Conservation (phyloP, 2,113 vertebrate genomes). For the Takifugu flavidus region DNA sequence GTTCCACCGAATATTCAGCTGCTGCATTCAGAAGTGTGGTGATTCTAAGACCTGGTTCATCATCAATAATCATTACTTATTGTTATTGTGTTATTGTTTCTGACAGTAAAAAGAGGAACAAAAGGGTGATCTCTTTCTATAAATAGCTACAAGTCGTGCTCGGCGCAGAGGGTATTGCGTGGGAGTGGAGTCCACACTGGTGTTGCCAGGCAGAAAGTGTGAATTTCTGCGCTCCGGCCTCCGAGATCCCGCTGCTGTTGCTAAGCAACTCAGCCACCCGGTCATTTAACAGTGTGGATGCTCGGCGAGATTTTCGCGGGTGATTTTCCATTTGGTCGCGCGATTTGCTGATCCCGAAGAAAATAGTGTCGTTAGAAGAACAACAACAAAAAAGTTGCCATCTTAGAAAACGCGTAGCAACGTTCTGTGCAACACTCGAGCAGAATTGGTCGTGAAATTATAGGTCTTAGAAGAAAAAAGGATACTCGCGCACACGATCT, state of each 20-base stretch:
- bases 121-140: constrained; percentile 33
- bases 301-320: constrained; percentile 37
- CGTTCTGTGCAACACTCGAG: no score
- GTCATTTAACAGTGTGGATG: constrained; percentile 63
- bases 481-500: neutral
- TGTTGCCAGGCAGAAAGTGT: constrained; percentile 62
- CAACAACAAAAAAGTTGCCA: no score
- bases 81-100: constrained; percentile 3
- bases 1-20: no score
- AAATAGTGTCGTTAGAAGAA: no score
- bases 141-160: constrained; percentile 47
- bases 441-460: neutral
- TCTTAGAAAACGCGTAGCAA: no score
- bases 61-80: neutral
- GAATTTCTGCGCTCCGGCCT: constrained; percentile 54
- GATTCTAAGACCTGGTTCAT: no score
- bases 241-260: constrained; percentile 62
- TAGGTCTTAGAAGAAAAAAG: neutral
- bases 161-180: constrained; percentile 13
- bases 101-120: neutral
- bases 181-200: constrained; percentile 38
- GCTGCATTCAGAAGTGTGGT: no score
- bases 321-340: constrained; percentile 52
- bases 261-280: constrained; percentile 65
- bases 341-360: constrained; percentile 10